These are phyloP conservation scores for Batillaria attramentaria DNA, from an alignment of 1,140 invertebrate genomes.

Conservation along the genomic window DNA sequence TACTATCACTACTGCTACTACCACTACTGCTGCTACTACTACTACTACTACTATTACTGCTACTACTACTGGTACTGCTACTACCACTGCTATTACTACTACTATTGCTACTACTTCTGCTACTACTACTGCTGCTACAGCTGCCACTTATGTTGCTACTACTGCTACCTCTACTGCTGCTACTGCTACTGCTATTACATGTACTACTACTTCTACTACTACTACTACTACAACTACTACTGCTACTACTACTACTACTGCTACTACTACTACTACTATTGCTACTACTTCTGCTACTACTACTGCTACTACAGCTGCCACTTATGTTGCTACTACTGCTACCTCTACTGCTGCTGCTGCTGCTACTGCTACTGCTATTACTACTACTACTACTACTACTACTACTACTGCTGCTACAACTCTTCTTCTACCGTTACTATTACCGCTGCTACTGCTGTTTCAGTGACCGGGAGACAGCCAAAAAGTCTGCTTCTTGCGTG, in stretches of 20 bases:
- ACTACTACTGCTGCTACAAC: not conserved
- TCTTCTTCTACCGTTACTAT: too few species aligned
- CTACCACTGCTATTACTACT: not conserved
- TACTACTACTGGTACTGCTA: not conserved
- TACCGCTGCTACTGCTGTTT: too few species aligned
- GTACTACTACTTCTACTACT: not conserved
- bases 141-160: not conserved
- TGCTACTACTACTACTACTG: not conserved
- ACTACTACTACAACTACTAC: not conserved
- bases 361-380: not conserved
- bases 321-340: not conserved
- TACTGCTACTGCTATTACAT: not conserved
- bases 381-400: not conserved
- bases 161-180: not conserved
- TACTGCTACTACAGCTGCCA: not conserved
- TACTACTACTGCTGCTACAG: not conserved
- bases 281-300: not conserved
- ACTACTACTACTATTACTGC: not conserved
- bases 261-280: not conserved
- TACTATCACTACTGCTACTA: not conserved
- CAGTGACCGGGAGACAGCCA: not conserved
- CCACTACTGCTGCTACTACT: not conserved
- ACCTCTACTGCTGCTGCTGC: not conserved
- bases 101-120: not conserved
- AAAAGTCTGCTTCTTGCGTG: not conserved